Evolutionary conservation across 2,113 vertebrate species (phyloP).

Genomic region (Rousettus leschenaultii): DNA sequence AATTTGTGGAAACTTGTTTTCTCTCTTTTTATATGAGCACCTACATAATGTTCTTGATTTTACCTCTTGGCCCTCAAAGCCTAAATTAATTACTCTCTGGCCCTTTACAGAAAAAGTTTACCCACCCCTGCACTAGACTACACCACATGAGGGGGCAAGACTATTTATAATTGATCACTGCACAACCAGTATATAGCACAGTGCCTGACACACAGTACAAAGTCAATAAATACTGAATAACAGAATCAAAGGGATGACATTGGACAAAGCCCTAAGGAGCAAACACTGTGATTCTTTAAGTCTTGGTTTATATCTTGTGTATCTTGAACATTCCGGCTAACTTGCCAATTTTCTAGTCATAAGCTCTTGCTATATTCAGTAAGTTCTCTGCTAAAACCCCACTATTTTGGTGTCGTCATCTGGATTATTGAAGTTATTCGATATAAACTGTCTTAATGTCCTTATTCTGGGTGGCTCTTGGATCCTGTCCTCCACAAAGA

Average conservation of each 20-base stretch:
- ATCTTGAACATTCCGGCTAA: not conserved
- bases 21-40: not conserved
- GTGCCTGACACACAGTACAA: not conserved
- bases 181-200: not conserved
- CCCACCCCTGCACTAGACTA: not conserved
- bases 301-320: not conserved
- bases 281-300: slow-evolving; percentile 3
- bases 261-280: not conserved
- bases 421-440: slow-evolving; percentile 17
- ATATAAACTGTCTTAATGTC: not conserved
- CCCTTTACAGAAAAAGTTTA: not conserved
- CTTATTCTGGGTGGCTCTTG: not conserved
- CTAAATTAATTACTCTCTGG: not conserved
- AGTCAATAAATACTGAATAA: slow-evolving; percentile 3
- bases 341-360: not conserved
- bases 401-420: not conserved
- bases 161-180: not conserved
- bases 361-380: not conserved
- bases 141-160: not conserved
- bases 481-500: not conserved
- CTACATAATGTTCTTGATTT: slow-evolving; percentile 2
- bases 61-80: not conserved
- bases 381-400: not conserved
- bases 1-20: slow-evolving; percentile 1
- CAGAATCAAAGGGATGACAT: not conserved